Evolutionary conservation across 2,888 invertebrate species (phyloP), one percentile per base, ranked within the genome.

Genomic region (Fragum fragum): DNA sequence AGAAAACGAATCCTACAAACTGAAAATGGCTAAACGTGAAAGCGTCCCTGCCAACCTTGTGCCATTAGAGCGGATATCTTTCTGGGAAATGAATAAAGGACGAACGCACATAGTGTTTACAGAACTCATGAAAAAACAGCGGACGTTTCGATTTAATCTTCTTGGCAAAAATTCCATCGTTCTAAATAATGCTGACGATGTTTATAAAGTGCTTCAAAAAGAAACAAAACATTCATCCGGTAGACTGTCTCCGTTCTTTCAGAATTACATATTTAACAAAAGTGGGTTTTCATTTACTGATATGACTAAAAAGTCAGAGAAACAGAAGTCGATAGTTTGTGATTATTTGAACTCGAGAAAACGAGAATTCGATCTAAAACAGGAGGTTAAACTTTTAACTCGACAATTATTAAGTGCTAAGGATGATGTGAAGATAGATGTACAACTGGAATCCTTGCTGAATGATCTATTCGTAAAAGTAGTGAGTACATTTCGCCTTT

Each of bases 241-340:
- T 11, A 55, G 84, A 21, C 28, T 73, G 3, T 39, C 68, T 6
- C 80, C 80, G 14, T 84, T 84, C 42, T 80, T 84, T 39, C 84
- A 84, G 32, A 52, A 81, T 26, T 70, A 81, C 23, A 70, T 84
- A 28, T 73, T 84, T 9, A 42, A 76, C 32, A 68, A 80, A 23
- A 66, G 78, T 21, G 81, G 81, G 59, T 81, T 84, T 73, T 73
- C 78, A 26, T 84, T 84, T 47, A 28, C 55, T 3, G 63, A 84
- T 52, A 73, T 70, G 5, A 71, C 76, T 21, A n/a, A 63, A 42
- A 28, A 18, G 11, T 53, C 66, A 29, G 71, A 73, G 26, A 70
- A 57, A 32, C 81, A 81, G 29, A 81, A 81, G 55, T 3, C 52
- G 14, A 52, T 77, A 39, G 70, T 81, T 7, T 47, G 29, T 28